These are phyloP conservation scores for Therioaphis trifolii DNA, from an alignment of 2,888 invertebrate species.

Conservation along the genomic window DNA sequence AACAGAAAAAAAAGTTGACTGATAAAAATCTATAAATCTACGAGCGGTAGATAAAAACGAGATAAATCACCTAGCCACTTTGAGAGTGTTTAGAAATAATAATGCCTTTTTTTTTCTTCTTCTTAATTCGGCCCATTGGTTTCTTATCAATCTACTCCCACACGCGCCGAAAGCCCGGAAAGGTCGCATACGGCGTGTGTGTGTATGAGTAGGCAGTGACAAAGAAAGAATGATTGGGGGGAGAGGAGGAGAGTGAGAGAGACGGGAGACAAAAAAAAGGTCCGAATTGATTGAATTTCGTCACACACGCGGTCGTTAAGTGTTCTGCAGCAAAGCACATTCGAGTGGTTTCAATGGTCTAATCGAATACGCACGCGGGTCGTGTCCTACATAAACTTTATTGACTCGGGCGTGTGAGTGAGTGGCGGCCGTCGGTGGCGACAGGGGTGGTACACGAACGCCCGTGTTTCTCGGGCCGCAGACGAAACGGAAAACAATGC, in stretches of 20 bases:
- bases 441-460: neutral
- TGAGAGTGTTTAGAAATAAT: constrained; percentile 34
- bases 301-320: constrained; percentile 50
- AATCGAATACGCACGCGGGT: constrained; percentile 25
- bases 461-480: neutral
- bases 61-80: constrained; percentile 45
- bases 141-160: constrained; percentile 29
- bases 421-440: neutral
- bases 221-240: too few species aligned
- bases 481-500: constrained; percentile 18
- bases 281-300: constrained; percentile 54
- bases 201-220: too few species aligned
- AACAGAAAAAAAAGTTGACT: neutral
- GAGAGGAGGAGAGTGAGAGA: neutral
- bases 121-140: constrained; percentile 15
- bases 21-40: constrained; percentile 42
- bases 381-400: constrained; percentile 52
- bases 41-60: constrained; percentile 27
- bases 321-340: constrained; percentile 46
- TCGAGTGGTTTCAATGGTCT: constrained; percentile 49
- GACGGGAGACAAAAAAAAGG: neutral
- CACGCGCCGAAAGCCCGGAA: neutral
- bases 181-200: too few species aligned
- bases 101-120: constrained; percentile 5
- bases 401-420: constrained; percentile 33